Evolutionary conservation across 2,113 vertebrate genomes (phyloP).

Genomic region (Eupsittula cactorum): DNA sequence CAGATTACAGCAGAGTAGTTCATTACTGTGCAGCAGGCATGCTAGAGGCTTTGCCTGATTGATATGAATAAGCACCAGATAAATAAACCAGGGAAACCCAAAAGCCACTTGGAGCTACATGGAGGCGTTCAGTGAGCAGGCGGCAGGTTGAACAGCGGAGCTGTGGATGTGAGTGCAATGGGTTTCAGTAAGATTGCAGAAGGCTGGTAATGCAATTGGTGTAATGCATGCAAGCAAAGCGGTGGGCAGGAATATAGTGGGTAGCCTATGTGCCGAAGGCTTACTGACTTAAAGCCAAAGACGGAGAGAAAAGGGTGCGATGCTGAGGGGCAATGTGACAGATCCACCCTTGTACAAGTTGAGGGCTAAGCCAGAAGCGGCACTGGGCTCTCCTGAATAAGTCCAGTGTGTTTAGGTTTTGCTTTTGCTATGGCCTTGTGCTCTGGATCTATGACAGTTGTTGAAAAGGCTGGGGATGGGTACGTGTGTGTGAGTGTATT

Average conservation of each 20-base stretch:
- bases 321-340: fast-evolving
- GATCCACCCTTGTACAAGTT: fast-evolving
- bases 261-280: background rate
- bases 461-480: background rate
- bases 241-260: fast-evolving
- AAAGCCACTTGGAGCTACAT: background rate
- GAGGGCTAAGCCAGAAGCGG: background rate
- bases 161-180: fast-evolving
- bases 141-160: background rate
- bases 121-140: background rate
- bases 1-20: background rate
- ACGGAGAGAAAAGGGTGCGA: background rate
- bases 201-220: background rate
- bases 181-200: background rate
- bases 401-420: fast-evolving
- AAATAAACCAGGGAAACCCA: background rate
- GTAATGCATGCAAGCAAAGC: background rate
- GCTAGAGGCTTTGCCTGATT: background rate
- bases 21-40: background rate
- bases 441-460: background rate
- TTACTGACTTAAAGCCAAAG: background rate
- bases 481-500: fast-evolving
- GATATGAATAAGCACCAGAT: background rate
- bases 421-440: background rate
- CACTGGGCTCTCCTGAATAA: background rate